These are phyloP conservation scores for Nebria brevicollis DNA, from an alignment of 2,888 invertebrate genomes.

Conservation along the genomic window DNA sequence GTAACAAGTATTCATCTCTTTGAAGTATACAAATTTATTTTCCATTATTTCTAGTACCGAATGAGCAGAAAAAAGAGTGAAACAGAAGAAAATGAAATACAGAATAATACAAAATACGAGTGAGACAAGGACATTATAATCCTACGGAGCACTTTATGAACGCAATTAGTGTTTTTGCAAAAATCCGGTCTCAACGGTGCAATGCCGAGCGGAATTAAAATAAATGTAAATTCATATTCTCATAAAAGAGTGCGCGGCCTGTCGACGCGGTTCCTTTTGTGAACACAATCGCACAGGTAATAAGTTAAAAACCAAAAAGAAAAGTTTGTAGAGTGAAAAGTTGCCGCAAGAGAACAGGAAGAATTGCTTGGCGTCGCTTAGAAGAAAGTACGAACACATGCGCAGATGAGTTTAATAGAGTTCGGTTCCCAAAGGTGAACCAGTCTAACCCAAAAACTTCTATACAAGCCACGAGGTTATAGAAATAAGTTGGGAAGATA, in stretches of 20 bases:
- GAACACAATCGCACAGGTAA: constrained; percentile 46
- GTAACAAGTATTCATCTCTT: constrained; percentile 31
- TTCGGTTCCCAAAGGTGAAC: background rate
- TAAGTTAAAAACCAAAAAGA: constrained; percentile 47
- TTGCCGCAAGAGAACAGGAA: constrained; percentile 30
- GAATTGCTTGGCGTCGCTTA: constrained; percentile 20
- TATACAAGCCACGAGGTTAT: background rate
- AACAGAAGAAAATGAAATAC: background rate
- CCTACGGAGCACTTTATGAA: constrained; percentile 41
- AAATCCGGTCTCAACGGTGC: constrained; percentile 43
- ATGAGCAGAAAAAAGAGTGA: constrained; percentile 5
- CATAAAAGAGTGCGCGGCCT: constrained; percentile 33
- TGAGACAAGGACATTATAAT: constrained; percentile 20
- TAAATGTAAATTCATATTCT: constrained; percentile 47
- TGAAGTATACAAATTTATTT: constrained; percentile 37
- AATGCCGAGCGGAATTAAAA: constrained; percentile 38
- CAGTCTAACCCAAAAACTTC: background rate
- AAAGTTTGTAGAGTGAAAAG: constrained; percentile 33
- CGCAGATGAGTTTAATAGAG: background rate
- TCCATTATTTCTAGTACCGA: constrained; percentile 30
- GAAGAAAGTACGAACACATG: background rate
- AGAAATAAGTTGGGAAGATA: background rate
- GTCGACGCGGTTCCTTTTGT: constrained; percentile 37
- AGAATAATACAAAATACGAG: constrained; percentile 12
- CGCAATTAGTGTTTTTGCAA: constrained; percentile 45